Evolutionary conservation across 2,113 vertebrate genomes (phyloP).

Genomic region (Lophius piscatorius): DNA sequence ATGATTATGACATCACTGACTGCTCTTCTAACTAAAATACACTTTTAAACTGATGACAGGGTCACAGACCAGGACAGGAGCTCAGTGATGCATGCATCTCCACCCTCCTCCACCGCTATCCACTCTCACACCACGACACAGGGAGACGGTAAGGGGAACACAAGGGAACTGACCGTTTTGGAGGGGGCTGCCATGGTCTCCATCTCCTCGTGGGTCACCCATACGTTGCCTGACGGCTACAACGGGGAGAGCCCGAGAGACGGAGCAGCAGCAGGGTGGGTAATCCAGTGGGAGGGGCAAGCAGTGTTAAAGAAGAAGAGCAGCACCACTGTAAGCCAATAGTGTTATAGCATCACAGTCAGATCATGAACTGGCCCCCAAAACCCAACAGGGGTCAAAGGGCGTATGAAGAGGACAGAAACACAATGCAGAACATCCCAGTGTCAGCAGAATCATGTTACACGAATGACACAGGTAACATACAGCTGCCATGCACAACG

Average conservation of each 20-base stretch:
- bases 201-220: constrained; percentile 99
- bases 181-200: constrained; percentile 95
- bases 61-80: not conserved
- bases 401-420: constrained; percentile 52
- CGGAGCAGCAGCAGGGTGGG: constrained; percentile 69
- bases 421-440: constrained; percentile 37
- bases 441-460: constrained; percentile 4
- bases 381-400: constrained; percentile 69
- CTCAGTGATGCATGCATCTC: constrained; percentile 19
- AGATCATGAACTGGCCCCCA: constrained; percentile 79
- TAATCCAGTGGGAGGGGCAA: constrained; percentile 88
- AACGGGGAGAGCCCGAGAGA: constrained; percentile 76
- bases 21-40: not conserved
- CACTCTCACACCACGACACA: constrained; percentile 6
- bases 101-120: not conserved
- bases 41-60: constrained; percentile 1
- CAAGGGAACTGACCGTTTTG: constrained; percentile 91
- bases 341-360: constrained; percentile 90
- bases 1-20: too few species aligned
- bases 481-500: constrained; percentile 50
- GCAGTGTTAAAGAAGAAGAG: constrained; percentile 98
- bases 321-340: constrained; percentile 96
- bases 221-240: constrained; percentile 98
- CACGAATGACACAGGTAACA: constrained; percentile 12
- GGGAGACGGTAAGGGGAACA: constrained; percentile 24